phyloP scores from a whole-genome alignment of 2,113 vertebrate species.

The Mobula hypostoma region DNA sequence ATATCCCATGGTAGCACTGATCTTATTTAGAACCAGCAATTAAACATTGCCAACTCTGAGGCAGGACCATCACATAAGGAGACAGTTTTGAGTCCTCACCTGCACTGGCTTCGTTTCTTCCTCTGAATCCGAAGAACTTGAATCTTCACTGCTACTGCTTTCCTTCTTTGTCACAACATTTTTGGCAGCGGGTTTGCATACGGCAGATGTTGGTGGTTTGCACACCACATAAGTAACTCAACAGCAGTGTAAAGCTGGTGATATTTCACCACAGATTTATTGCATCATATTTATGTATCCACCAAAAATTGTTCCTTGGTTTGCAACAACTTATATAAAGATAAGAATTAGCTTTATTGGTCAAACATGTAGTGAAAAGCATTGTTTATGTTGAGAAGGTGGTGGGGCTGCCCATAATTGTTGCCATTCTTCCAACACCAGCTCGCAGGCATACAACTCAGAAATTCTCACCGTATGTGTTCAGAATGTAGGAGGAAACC shows the following conservation, averaged over 20 bases:
- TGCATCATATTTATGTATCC: background rate
- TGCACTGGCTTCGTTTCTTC: slow-evolving; percentile 9
- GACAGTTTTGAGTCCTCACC: background rate
- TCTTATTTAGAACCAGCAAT: background rate
- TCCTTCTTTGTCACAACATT: background rate
- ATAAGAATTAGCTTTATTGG: too few species aligned
- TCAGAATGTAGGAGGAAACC: too few species aligned
- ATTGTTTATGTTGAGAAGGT: too few species aligned
- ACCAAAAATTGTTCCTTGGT: background rate
- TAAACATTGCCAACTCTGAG: background rate
- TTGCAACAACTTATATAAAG: too few species aligned
- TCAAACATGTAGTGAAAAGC: too few species aligned
- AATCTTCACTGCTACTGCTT: slow-evolving; percentile 30
- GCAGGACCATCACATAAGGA: background rate
- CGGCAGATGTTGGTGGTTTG: background rate
- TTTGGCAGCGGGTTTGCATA: background rate
- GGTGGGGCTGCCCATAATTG: too few species aligned
- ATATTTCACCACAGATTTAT: background rate
- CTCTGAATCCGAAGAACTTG: slow-evolving; percentile 29
- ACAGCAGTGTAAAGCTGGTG: background rate
- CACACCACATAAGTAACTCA: background rate
- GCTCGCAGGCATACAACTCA: too few species aligned
- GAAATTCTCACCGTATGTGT: too few species aligned
- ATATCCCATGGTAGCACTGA: background rate
- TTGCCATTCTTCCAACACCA: too few species aligned